A percentile compares a stretch with the other conserved stretches of the same genome.
Evolutionary conservation across 1,140 invertebrate genomes (phyloP).

Genomic region (Vanessa tameamea): DNA sequence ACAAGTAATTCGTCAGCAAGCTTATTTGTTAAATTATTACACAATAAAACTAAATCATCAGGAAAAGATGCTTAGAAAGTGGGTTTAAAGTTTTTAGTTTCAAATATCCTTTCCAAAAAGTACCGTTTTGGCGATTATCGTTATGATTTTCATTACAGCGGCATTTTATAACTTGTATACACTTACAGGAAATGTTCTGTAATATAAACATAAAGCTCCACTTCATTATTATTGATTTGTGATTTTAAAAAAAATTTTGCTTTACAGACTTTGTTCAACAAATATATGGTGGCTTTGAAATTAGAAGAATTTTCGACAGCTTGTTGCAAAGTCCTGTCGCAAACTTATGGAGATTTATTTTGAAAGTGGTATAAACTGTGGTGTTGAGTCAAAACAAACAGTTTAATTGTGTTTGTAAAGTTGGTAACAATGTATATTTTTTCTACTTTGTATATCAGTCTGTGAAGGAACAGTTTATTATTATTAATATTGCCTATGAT

Average conservation of each 20-base stretch:
- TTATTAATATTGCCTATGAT: conserved; percentile 57
- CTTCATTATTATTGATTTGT: too few species aligned
- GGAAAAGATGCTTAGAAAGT: too few species aligned
- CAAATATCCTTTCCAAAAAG: too few species aligned
- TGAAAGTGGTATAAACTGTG: conserved; percentile 16
- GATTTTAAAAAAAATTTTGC: not conserved
- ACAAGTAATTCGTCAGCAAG: too few species aligned
- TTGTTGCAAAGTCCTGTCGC: conserved; percentile 24
- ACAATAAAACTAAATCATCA: too few species aligned
- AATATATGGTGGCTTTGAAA: conserved; percentile 40
- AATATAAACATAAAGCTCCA: too few species aligned
- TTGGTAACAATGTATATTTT: conserved; percentile 76
- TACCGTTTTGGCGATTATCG: too few species aligned
- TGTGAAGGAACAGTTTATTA: conserved; percentile 53
- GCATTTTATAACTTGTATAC: too few species aligned
- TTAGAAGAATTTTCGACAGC: conserved; percentile 20
- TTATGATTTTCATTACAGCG: too few species aligned
- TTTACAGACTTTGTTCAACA: conserved; percentile 45
- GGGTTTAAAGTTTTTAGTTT: too few species aligned
- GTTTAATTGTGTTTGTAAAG: conserved; percentile 46
- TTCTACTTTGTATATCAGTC: conserved; percentile 75
- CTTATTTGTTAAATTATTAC: too few species aligned
- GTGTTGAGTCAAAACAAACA: conserved; percentile 24
- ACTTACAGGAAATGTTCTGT: too few species aligned
- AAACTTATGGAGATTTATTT: conserved; percentile 22